Evolutionary conservation across 2,888 invertebrate genomes (phyloP).

Genomic region (Masnerella sp.): DNA sequence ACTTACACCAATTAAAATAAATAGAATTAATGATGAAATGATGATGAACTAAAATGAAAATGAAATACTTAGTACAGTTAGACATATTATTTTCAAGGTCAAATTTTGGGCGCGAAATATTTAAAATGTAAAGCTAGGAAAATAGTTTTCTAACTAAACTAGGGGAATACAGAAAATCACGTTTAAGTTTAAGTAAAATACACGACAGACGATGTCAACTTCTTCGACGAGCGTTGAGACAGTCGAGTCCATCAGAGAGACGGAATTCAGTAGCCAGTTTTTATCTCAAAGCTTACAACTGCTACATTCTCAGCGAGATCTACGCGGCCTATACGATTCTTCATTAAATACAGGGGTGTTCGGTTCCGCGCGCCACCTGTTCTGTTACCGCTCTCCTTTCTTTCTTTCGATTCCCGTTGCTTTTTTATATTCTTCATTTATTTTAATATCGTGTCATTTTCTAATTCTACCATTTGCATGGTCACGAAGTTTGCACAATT

Average conservation of each 20-base stretch:
- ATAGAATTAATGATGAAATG: too few relatives aligned
- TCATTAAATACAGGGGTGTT: conserved; percentile 67
- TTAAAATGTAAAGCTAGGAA: conserved; percentile 4
- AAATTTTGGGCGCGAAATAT: too few relatives aligned
- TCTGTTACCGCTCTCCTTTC: conserved; percentile 71
- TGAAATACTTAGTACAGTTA: too few relatives aligned
- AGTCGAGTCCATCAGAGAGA: conserved; percentile 63
- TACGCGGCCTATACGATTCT: conserved; percentile 49
- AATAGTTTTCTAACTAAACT: conserved; percentile 9
- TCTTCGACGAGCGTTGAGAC: conserved; percentile 48
- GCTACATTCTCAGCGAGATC: conserved; percentile 42
- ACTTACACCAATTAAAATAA: too few relatives aligned
- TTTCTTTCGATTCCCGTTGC: conserved; percentile 49
- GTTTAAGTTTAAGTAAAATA: conserved; percentile 36
- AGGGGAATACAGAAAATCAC: conserved; percentile 22
- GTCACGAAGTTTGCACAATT: too few relatives aligned
- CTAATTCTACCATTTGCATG: too few relatives aligned
- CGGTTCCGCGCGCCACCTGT: conserved; percentile 75
- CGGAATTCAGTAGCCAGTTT: conserved; percentile 71
- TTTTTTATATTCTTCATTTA: too few relatives aligned
- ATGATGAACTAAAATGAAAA: too few relatives aligned
- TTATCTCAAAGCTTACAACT: conserved; percentile 64
- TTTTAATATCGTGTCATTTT: too few relatives aligned
- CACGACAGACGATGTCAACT: conserved; percentile 40
- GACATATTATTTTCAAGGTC: too few relatives aligned